Base-by-base conservation (phyloP, 2,113 vertebrate species). In the Baryphthengus martii region DNA sequence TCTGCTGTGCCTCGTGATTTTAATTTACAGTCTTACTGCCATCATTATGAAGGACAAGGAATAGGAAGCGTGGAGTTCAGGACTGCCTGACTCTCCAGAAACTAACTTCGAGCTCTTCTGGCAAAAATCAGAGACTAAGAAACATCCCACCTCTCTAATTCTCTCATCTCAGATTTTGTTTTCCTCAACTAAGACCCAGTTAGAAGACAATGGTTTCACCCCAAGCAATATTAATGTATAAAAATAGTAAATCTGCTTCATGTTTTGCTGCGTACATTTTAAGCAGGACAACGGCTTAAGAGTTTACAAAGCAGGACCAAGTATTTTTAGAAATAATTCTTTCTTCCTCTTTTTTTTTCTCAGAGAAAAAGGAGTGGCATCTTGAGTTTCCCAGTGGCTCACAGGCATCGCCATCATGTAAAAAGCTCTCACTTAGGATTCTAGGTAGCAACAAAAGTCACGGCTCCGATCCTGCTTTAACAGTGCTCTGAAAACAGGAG, bases 141-240 rank as follows among this genome's bases (percentile, higher is more conserved):
- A 10, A 47, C 35, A n/a, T 47, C 80, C 75, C 77, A 89, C 74
- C 44, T 89, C 70, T 95, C 76, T 47, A 61, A 20, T 10, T 59
- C 70, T 96, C 68, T 24, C 75, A 88, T 12, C 37, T 78, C 33
- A 55, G 73, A 28, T 23, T 31, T 26, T 75, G 40, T 21, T 56
- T 61, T 62, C 73, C 92, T 94, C 84, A 89, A 91, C 77, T 92
- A 97, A 82, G 86, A 95, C 58, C 89, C 35, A 88, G 50, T 65
- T 89, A 83, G 82, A 81, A 92, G 59, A 78, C 59, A 94, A 7
- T 2, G 5, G 4, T 85, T 92, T 94, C 79, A 71, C 72, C 65
- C 78, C 80, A 90, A 66, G 14, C 5, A 7, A 82, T 21, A 74
- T 47, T 13, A 89, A 74, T 3, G 5, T 24, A 70, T 11, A 3